Evolutionary conservation across 1,140 invertebrate species (phyloP).

Genomic region (Drosophila bocki): DNA sequence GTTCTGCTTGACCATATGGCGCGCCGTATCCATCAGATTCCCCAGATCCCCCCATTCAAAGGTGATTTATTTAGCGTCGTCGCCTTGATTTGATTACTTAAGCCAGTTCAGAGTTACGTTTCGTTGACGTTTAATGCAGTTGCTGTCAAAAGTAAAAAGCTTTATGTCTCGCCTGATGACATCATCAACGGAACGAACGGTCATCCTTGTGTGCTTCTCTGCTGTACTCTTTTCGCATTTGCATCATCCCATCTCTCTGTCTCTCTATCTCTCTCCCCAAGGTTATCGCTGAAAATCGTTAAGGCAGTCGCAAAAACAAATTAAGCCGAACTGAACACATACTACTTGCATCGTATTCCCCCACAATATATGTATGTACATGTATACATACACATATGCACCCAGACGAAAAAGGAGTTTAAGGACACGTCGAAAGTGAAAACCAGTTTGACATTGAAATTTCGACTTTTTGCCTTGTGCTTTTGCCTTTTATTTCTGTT

Average conservation of each 20-base stretch:
- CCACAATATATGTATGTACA: background rate
- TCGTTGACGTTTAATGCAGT: slow-evolving; percentile 44
- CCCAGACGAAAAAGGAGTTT: slow-evolving; percentile 63
- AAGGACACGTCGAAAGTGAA: slow-evolving; percentile 75
- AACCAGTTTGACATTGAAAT: slow-evolving; percentile 77
- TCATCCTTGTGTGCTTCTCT: slow-evolving; percentile 64
- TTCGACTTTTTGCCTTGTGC: slow-evolving; percentile 42
- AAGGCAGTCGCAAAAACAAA: slow-evolving; percentile 42
- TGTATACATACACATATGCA: slow-evolving; percentile 1
- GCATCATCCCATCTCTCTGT: slow-evolving; percentile 58
- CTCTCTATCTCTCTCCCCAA: slow-evolving; percentile 61
- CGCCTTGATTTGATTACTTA: slow-evolving; percentile 48
- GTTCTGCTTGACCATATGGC: slow-evolving; percentile 66
- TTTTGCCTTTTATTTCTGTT: slow-evolving; percentile 13
- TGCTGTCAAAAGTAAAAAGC: slow-evolving; percentile 36
- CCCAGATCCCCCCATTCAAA: slow-evolving; percentile 31
- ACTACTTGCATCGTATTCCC: slow-evolving; percentile 2
- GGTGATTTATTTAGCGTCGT: slow-evolving; percentile 40
- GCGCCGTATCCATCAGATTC: slow-evolving; percentile 21
- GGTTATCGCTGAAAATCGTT: slow-evolving; percentile 72
- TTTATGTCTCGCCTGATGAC: slow-evolving; percentile 44
- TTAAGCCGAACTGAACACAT: slow-evolving; percentile 31
- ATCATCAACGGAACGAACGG: slow-evolving; percentile 44
- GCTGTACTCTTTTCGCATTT: slow-evolving; percentile 41
- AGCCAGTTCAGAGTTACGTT: slow-evolving; percentile 21